A percentile compares a stretch with the other conserved stretches of the same genome.
phyloP scores from a whole-genome alignment of 2,888 invertebrate species.

The Ceraclea dissimilis region DNA sequence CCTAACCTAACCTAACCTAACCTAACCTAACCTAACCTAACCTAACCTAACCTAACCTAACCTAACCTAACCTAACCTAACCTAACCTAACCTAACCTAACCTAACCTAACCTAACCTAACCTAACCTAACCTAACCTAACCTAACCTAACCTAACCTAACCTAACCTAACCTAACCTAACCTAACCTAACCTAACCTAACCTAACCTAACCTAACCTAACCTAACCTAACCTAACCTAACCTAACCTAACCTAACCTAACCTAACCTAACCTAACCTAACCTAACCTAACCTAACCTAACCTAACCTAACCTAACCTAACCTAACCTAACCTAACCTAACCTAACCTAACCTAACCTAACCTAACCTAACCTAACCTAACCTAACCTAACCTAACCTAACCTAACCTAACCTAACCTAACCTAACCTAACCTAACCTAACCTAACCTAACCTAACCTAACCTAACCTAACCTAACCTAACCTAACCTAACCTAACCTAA shows the following conservation, averaged over 20 bases:
- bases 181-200: constrained; percentile 3
- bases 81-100: constrained; percentile 1
- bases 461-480: constrained; percentile 2
- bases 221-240: constrained; percentile 2
- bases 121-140: constrained; percentile 3
- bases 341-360: constrained; percentile 2
- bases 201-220: constrained; percentile 2
- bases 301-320: constrained; percentile 2
- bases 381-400: constrained; percentile 2
- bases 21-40: no score
- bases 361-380: constrained; percentile 2
- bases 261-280: neutral
- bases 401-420: constrained; percentile 2
- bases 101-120: constrained; percentile 2
- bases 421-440: constrained; percentile 2
- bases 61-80: no score
- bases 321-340: constrained; percentile 2
- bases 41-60: no score
- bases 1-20: no score
- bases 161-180: constrained; percentile 4
- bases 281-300: constrained; percentile 2
- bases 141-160: neutral
- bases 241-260: constrained; percentile 2
- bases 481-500: constrained; percentile 4
- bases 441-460: constrained; percentile 3